phyloP scores from a whole-genome alignment of 2,113 vertebrate species.

The Dolichallabes microphthalmus region DNA sequence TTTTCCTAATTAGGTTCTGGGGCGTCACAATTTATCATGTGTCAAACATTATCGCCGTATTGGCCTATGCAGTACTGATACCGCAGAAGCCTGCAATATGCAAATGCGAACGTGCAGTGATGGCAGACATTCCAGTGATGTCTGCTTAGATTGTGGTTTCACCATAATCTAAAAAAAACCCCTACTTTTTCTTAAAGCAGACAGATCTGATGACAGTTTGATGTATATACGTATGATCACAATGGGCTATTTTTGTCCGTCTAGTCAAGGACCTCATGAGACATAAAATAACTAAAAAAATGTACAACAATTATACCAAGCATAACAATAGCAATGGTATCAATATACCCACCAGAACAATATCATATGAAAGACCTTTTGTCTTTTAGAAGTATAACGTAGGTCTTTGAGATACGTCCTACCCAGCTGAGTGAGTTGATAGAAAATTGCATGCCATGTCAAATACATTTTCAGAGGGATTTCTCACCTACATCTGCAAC shows the following conservation, averaged over 20 bases:
- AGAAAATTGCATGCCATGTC: conserved; percentile 10
- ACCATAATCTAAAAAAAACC: too few species aligned
- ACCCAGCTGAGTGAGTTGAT: conserved; percentile 2
- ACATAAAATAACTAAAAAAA: background rate
- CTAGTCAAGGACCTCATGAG: background rate
- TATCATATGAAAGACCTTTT: background rate
- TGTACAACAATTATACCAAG: background rate
- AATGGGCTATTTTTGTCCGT: background rate
- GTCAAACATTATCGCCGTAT: background rate
- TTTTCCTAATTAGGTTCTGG: background rate
- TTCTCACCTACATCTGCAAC: conserved; percentile 42
- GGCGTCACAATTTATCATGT: conserved; percentile 16
- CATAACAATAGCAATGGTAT: background rate
- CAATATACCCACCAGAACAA: background rate
- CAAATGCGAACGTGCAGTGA: background rate
- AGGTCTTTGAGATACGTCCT: background rate
- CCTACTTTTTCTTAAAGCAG: background rate
- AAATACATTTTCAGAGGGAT: conserved; percentile 26
- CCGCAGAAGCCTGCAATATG: conserved; percentile 4
- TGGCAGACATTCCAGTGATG: background rate
- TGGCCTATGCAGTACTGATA: conserved; percentile 5
- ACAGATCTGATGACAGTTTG: background rate
- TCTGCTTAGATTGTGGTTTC: background rate
- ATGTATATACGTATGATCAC: background rate
- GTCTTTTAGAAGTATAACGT: background rate